Conservation (phyloP, 2,113 vertebrate genomes). For the Plecotus auritus region DNA sequence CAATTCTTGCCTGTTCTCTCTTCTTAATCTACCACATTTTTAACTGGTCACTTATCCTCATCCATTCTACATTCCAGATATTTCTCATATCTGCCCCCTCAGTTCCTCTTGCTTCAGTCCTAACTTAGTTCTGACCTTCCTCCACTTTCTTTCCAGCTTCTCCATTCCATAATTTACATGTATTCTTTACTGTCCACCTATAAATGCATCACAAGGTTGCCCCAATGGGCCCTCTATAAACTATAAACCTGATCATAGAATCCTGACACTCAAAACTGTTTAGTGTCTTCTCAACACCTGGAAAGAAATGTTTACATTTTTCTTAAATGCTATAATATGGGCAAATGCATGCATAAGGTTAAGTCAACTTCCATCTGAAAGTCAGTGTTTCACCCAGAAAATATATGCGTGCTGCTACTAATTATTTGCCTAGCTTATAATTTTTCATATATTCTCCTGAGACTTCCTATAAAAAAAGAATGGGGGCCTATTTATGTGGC, state of each 20-base stretch:
- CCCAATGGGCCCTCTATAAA: not conserved
- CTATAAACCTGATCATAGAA: not conserved
- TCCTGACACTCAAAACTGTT: not conserved
- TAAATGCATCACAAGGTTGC: rapidly evolving
- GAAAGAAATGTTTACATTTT: not conserved
- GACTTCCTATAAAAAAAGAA: not conserved
- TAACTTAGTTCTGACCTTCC: not conserved
- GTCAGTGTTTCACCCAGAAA: not conserved
- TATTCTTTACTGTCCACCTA: not conserved
- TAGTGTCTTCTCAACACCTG: not conserved
- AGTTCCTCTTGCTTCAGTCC: not conserved
- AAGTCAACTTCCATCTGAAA: not conserved
- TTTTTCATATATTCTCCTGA: not conserved
- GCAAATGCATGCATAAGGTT: not conserved
- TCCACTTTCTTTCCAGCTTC: not conserved
- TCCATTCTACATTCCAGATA: not conserved
- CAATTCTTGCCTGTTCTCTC: not conserved
- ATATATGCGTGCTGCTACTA: not conserved
- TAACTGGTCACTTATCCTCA: not conserved
- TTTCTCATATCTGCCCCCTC: not conserved
- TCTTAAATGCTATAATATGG: not conserved
- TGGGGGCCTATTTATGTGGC: not conserved
- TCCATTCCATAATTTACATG: rapidly evolving
- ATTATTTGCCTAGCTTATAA: not conserved
- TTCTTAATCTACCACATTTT: not conserved